A percentile compares a stretch with the other conserved stretches of the same genome.
Conservation (phyloP, 1,140 invertebrate species). For the Pomphorhynchus laevis region DNA sequence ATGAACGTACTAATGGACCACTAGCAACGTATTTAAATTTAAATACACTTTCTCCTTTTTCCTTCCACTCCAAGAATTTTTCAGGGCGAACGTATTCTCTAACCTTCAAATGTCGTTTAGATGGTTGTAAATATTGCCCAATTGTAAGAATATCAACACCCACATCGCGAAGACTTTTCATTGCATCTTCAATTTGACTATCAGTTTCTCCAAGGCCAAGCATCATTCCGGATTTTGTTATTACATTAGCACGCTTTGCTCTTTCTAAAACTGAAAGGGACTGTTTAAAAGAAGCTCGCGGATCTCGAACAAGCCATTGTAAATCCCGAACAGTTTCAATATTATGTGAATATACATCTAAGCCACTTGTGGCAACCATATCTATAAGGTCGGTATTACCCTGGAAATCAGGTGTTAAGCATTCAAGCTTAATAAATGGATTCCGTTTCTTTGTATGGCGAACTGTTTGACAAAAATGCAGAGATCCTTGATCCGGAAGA, state of each 20-base stretch:
- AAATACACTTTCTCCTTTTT: conserved; percentile 37
- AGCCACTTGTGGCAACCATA: conserved; percentile 37
- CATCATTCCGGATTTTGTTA: conserved; percentile 97
- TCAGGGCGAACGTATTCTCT: conserved; percentile 79
- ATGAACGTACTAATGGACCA: conserved; percentile 72
- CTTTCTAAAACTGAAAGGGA: conserved; percentile 39
- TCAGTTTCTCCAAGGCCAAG: conserved; percentile 76
- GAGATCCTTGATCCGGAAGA: conserved; percentile 50
- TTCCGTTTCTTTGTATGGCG: conserved; percentile 28
- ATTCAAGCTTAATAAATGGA: conserved; percentile 56
- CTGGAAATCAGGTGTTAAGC: conserved; percentile 69
- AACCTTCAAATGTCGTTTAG: conserved; percentile 63
- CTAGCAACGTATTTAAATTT: conserved; percentile 87
- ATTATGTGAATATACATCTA: conserved; percentile 83
- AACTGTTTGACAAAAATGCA: conserved; percentile 61
- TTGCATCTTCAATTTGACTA: conserved; percentile 43
- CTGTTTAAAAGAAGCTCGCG: conserved; percentile 39
- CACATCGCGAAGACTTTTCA: conserved; percentile 33
- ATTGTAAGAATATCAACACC: conserved; percentile 74
- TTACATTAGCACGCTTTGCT: conserved; percentile 36
- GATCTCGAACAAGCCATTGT: conserved; percentile 42
- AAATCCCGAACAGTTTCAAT: conserved; percentile 56
- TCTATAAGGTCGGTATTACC: conserved; percentile 39
- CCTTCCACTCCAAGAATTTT: conserved; percentile 63
- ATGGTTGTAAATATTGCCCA: conserved; percentile 98